Evolutionary conservation across 2,113 vertebrate genomes (phyloP).

Genomic region (Henicopernis longicauda): DNA sequence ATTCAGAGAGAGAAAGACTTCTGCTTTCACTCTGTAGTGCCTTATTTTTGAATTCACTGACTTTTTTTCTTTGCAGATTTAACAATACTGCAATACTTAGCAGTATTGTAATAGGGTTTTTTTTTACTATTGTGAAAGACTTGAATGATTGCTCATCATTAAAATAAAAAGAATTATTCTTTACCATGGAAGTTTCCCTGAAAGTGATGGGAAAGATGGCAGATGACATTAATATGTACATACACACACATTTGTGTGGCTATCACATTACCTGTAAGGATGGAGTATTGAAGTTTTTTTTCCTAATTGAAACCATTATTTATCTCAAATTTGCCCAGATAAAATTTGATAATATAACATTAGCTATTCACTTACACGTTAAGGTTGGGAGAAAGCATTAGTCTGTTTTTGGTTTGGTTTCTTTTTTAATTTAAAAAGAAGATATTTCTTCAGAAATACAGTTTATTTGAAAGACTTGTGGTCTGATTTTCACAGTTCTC

Average conservation of each 20-base stretch:
- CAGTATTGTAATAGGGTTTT: rapidly evolving
- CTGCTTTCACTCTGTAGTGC: neutral
- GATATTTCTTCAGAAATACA: neutral
- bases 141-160: neutral
- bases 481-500: neutral
- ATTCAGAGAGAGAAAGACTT: neutral
- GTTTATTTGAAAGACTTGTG: neutral
- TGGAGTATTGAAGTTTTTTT: neutral
- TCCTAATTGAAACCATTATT: neutral
- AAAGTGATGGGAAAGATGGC: neutral
- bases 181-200: neutral
- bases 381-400: neutral
- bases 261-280: neutral
- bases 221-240: neutral
- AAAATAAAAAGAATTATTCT: neutral
- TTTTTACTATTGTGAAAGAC: neutral
- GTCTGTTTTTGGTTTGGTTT: neutral
- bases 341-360: neutral
- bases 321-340: neutral
- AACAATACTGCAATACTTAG: neutral
- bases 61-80: neutral
- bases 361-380: neutral
- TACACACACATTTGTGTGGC: neutral
- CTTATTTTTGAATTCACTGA: neutral
- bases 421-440: neutral